Evolutionary conservation across 1,140 invertebrate genomes (phyloP).

Genomic region (Heliothis virescens): DNA sequence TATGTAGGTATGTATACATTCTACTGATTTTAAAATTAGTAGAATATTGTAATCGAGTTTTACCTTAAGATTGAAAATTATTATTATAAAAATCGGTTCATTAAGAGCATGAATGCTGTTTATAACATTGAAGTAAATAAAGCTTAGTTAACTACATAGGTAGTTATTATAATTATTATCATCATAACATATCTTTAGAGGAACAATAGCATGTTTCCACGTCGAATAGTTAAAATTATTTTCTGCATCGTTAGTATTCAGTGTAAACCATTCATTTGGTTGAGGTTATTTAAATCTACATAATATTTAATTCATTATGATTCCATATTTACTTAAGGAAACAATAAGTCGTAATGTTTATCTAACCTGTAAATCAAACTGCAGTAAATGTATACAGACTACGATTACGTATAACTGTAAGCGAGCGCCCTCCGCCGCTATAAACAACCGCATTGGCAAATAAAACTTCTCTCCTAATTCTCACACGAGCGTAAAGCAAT

Average conservation of each 20-base stretch:
- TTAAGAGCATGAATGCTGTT: background rate
- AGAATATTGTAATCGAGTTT: too few species aligned
- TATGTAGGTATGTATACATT: too few species aligned
- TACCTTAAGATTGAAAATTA: too few species aligned
- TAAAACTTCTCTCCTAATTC: conserved; percentile 77
- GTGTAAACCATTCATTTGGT: conserved; percentile 31
- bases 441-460: conserved; percentile 76
- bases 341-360: conserved; percentile 31
- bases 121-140: conserved; percentile 6
- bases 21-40: too few species aligned
- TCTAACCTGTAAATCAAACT: conserved; percentile 34
- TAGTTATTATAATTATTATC: conserved; percentile 20
- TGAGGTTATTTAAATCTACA: conserved; percentile 20
- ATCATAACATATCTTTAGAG: conserved; percentile 18
- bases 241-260: conserved; percentile 27
- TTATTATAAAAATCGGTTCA: background rate
- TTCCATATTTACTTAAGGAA: conserved; percentile 17
- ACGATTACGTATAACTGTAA: conserved; percentile 48
- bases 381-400: conserved; percentile 50
- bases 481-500: conserved; percentile 83
- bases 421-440: conserved; percentile 53
- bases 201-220: conserved; percentile 31
- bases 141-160: background rate
- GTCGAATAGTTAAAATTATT: conserved; percentile 26
- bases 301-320: conserved; percentile 17